Evolutionary conservation across 2,888 invertebrate genomes (phyloP).

Genomic region (Agrochola litura): DNA sequence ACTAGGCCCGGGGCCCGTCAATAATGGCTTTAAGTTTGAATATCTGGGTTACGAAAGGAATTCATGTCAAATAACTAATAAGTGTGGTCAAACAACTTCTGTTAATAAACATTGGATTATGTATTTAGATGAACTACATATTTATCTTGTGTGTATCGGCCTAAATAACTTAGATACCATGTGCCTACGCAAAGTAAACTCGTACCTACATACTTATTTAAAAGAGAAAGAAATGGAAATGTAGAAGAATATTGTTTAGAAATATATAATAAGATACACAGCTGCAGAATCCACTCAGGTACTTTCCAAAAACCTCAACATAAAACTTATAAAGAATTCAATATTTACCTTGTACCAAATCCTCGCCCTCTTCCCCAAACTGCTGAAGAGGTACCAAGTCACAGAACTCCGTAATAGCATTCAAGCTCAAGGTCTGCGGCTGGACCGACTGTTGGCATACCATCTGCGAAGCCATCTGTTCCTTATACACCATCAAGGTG

Average conservation of each 20-base stretch:
- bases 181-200: conserved; percentile 12
- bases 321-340: neutral
- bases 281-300: neutral
- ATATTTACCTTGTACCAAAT: conserved; percentile 92
- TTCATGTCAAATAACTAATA: conserved; percentile 48
- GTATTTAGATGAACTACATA: conserved; percentile 60
- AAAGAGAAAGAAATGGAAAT: neutral
- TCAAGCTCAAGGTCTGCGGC: conserved; percentile 92
- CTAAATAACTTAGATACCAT: conserved; percentile 42
- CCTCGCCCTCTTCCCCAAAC: conserved; percentile 91
- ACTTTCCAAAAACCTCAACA: neutral
- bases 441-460: conserved; percentile 92
- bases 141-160: conserved; percentile 41
- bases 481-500: conserved; percentile 92
- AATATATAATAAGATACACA: neutral
- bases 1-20: conserved; percentile 14
- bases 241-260: neutral
- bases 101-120: conserved; percentile 49
- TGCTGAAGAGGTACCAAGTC: conserved; percentile 94
- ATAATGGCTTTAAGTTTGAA: conserved; percentile 21
- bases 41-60: conserved; percentile 60
- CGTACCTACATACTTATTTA: neutral
- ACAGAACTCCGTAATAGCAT: conserved; percentile 95
- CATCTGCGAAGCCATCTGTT: conserved; percentile 91
- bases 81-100: conserved; percentile 39